Evolutionary conservation across 2,797 vertebrate species (phyloP).

Genomic region (Gallinago stenura): DNA sequence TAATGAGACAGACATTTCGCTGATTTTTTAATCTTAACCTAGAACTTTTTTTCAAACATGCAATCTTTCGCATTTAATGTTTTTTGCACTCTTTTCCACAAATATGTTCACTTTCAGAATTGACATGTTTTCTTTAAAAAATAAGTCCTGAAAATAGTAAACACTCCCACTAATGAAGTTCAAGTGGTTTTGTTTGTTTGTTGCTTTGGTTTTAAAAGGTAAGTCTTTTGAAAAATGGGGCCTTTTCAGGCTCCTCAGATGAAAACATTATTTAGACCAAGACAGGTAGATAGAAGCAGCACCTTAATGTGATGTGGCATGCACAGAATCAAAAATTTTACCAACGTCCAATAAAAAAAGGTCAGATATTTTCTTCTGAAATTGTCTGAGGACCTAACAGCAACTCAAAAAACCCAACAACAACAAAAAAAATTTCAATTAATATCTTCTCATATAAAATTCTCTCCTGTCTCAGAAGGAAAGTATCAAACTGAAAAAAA

Average conservation of each 20-base stretch:
- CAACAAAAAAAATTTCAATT: not conserved
- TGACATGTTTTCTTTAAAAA: not conserved
- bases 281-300: not conserved
- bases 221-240: not conserved
- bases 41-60: not conserved
- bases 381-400: not conserved
- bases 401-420: not conserved
- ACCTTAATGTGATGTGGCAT: not conserved
- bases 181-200: not conserved
- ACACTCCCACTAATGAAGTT: not conserved
- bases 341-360: not conserved
- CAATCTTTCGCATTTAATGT: not conserved
- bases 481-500: not conserved
- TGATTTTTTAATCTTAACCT: not conserved
- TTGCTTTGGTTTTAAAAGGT: not conserved
- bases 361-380: not conserved
- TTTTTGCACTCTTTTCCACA: not conserved
- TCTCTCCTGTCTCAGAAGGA: not conserved
- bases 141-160: not conserved
- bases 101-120: not conserved
- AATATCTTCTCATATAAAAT: not conserved
- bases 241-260: not conserved
- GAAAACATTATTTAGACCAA: not conserved
- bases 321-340: not conserved
- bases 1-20: not conserved